Evolutionary conservation across 2,797 vertebrate species (phyloP).

Genomic region (Gephyroberyx darwinii): DNA sequence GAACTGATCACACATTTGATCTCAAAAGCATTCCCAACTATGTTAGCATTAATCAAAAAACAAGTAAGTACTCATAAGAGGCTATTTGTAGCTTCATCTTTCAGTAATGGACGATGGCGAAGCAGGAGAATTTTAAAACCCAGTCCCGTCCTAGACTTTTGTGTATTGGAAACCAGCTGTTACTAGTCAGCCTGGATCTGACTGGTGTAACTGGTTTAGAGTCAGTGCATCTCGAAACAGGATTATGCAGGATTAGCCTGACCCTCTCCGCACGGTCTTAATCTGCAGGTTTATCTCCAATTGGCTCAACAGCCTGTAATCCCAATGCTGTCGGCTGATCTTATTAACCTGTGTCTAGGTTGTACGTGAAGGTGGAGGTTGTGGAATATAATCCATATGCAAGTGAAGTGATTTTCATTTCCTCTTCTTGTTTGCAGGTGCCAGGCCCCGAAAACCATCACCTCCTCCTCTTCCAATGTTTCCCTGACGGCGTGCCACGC

Average conservation of each 20-base stretch:
- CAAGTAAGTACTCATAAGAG: too few species aligned
- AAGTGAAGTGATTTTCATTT: slow-evolving; percentile 3
- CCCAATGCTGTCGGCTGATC: slow-evolving; percentile 37
- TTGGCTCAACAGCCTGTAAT: slow-evolving; percentile 40
- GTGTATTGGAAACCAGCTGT: not conserved
- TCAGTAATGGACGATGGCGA: too few species aligned
- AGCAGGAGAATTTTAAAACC: too few species aligned
- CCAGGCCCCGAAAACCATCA: slow-evolving; percentile 84
- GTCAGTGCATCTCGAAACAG: slow-evolving; percentile 43
- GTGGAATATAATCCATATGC: not conserved
- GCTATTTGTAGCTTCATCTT: too few species aligned
- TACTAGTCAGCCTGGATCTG: slow-evolving; percentile 17
- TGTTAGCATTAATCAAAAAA: not conserved
- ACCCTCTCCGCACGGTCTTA: slow-evolving; percentile 30
- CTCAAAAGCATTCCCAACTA: not conserved
- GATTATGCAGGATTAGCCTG: slow-evolving; percentile 72
- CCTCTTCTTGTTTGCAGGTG: slow-evolving; percentile 81
- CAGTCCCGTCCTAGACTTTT: not conserved
- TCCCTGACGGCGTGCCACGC: slow-evolving; percentile 80
- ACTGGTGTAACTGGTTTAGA: slow-evolving; percentile 48
- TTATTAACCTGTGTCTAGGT: slow-evolving; percentile 32
- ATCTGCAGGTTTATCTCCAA: slow-evolving; percentile 55
- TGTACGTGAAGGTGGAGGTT: too few species aligned
- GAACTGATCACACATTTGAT: not conserved
- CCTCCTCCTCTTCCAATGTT: slow-evolving; percentile 84